Conservation (phyloP, 2,888 invertebrate genomes). For the Loripinus fragilis region DNA sequence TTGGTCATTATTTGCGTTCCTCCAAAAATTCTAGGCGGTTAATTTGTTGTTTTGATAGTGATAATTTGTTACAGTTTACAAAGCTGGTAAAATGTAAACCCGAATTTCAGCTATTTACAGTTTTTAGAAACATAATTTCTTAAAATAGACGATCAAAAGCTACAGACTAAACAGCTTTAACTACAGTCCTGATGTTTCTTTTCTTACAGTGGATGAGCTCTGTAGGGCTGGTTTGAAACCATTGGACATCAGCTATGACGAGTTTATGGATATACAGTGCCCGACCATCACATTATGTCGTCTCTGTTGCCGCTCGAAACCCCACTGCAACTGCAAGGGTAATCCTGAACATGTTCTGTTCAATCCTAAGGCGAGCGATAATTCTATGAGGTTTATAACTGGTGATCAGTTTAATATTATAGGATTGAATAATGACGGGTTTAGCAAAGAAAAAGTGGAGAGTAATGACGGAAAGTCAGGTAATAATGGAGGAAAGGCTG, state of each 20-base stretch:
- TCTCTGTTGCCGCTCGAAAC: background rate
- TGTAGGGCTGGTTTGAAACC: constrained; percentile 40
- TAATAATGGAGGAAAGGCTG: background rate
- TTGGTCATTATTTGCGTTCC: too few relatives aligned
- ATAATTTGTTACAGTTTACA: too few relatives aligned
- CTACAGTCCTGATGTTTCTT: too few relatives aligned
- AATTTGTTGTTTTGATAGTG: too few relatives aligned
- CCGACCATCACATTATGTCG: background rate
- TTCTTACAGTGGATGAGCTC: constrained; percentile 33
- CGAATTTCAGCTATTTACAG: too few relatives aligned
- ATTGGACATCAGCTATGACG: constrained; percentile 34
- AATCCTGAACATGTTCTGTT: background rate
- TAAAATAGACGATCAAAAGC: too few relatives aligned
- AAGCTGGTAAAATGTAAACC: too few relatives aligned
- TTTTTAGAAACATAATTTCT: too few relatives aligned
- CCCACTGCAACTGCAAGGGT: background rate
- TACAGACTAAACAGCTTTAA: too few relatives aligned
- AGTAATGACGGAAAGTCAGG: background rate
- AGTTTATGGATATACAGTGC: background rate
- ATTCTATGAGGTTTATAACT: background rate
- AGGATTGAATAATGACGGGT: too few relatives aligned
- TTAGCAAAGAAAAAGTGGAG: too few relatives aligned
- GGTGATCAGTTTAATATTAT: background rate
- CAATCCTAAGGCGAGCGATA: background rate
- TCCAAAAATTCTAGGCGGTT: too few relatives aligned